These are phyloP conservation scores for Drosophila borborema DNA, from an alignment of 2,888 invertebrate species.

Conservation along the genomic window DNA sequence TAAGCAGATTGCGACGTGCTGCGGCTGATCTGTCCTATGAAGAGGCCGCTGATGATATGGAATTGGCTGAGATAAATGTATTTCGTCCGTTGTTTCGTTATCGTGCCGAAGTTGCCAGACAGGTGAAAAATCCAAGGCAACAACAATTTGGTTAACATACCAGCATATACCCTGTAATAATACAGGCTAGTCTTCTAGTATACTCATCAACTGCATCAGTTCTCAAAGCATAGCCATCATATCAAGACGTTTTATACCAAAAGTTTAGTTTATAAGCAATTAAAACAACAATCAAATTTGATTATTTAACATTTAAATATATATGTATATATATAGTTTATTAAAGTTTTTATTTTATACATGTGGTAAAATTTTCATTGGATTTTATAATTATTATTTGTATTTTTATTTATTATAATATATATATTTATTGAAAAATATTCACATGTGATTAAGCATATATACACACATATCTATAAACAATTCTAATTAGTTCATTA, in stretches of 20 bases:
- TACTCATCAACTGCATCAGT: constrained; percentile 17
- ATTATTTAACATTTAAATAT: constrained; percentile 68
- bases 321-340: constrained; percentile 59
- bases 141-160: constrained; percentile 56
- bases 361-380: constrained; percentile 27
- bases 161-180: neutral
- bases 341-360: constrained; percentile 41
- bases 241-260: constrained; percentile 55
- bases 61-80: constrained; percentile 83
- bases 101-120: constrained; percentile 76
- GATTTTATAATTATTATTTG: constrained; percentile 11
- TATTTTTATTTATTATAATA: neutral
- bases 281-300: constrained; percentile 24
- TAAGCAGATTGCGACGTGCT: constrained; percentile 60
- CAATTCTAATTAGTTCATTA: constrained; percentile 27
- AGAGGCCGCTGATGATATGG: constrained; percentile 75
- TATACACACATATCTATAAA: constrained; percentile 55
- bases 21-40: constrained; percentile 58
- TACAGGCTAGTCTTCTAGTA: constrained; percentile 11
- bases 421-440: constrained; percentile 43
- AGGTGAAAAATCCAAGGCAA: constrained; percentile 51
- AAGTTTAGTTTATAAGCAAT: constrained; percentile 30
- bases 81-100: constrained; percentile 84
- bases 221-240: constrained; percentile 6
- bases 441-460: constrained; percentile 54